Conservation (phyloP, 2,888 invertebrate species). For the Shargacucullia verbasci region DNA sequence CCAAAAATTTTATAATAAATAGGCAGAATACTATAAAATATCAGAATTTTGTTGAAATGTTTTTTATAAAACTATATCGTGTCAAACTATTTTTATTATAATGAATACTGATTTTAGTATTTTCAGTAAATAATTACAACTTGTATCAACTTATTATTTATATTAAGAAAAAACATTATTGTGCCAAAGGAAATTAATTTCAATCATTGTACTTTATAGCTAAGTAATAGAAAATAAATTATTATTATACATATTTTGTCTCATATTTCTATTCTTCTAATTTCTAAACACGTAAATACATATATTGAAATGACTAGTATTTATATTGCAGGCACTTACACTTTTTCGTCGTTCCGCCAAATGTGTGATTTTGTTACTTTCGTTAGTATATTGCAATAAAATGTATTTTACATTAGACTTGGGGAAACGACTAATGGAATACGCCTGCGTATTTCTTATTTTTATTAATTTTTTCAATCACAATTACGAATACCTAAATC, state of each 20-base stretch:
- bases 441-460: background rate
- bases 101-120: too few relatives aligned
- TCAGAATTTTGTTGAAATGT: too few relatives aligned
- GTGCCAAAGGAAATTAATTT: slow-evolving; percentile 49
- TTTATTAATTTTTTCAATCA: too few relatives aligned
- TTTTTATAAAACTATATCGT: slow-evolving; percentile 8
- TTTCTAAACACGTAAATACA: slow-evolving; percentile 45
- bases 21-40: too few relatives aligned
- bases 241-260: slow-evolving; percentile 32
- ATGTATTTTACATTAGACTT: background rate
- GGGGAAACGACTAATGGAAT: background rate
- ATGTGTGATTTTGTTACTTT: slow-evolving; percentile 12
- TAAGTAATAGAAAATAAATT: slow-evolving; percentile 44
- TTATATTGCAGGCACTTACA: slow-evolving; percentile 36
- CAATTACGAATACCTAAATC: too few relatives aligned
- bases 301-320: slow-evolving; percentile 61
- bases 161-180: slow-evolving; percentile 28
- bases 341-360: slow-evolving; percentile 22
- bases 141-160: slow-evolving; percentile 25
- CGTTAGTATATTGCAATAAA: background rate
- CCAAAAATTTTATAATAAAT: too few relatives aligned
- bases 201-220: slow-evolving; percentile 21
- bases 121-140: background rate
- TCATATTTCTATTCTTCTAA: slow-evolving; percentile 39
- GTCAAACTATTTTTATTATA: slow-evolving; percentile 27